Base-by-base conservation (phyloP, 2,797 vertebrate species). In the Anguilla megastoma region DNA sequence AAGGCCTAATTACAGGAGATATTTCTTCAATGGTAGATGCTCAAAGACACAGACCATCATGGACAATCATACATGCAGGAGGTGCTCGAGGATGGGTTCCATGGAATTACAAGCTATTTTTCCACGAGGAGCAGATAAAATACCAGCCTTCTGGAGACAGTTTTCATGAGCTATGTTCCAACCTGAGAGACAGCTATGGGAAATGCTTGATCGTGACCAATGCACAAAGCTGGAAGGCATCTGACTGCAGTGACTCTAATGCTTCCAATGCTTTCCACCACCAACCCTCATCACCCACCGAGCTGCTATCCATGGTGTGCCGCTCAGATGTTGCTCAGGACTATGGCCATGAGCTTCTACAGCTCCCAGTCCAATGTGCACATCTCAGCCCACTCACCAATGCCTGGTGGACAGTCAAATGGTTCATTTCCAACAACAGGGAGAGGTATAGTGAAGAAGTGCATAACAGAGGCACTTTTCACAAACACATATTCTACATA, bases 1-100 rank as follows among this genome's bases (percentile, higher is more conserved):
- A 89, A 76, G 52, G 85, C 33, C 89, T 89, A 3, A 33, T 89
- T 41, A 89, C 89, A n/a, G 87, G 87, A 24, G 74, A 86, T 45
- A 50, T 86, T 36, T 71, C 87, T 12, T 45, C n/a, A 14, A 21
- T 84, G 27, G 18, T 33, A 2, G 7, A 83, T 45, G 5, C 79
- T 12, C 4, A 60, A 2, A 52, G 36, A 30, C 80, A 71, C 24
- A 48, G 10, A 16, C 45, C 87, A 12, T 50, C 58, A 60, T 89
- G 89, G 89, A 86, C 87, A 48, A 50, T 89, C 5, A 74, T 88
- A 52, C 89, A 88, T 33, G 87, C 76, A 18, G 89, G 89, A 21
- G 89, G 87, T 6, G 60, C 60, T 12, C 76, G 66, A 85, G 87
- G 87, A 79, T 88, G 88, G 88, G 54, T 86, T 45, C 85, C 88